phyloP scores from a whole-genome alignment of 2,888 invertebrate species.

The Trypoxylon attenuatum region DNA sequence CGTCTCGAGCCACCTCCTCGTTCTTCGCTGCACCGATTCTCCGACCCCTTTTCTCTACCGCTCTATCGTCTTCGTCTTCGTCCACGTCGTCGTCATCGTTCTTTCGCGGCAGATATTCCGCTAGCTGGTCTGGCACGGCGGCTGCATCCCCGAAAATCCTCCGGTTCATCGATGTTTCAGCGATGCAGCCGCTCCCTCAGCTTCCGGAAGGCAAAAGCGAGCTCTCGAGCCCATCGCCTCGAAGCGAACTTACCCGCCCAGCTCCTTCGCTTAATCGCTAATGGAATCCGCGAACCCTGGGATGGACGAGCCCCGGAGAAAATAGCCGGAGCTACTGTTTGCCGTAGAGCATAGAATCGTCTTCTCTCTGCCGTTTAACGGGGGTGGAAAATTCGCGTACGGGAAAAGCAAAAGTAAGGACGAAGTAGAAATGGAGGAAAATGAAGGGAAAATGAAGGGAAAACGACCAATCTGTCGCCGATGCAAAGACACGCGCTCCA shows the following conservation, averaged over 20 bases:
- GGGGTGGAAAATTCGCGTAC: no score
- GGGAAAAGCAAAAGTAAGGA: no score
- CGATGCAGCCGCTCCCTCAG: background rate
- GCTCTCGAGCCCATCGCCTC: no score
- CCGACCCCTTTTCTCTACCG: no score
- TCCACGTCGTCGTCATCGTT: slow-evolving; percentile 29
- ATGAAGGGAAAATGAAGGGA: slow-evolving; percentile 4
- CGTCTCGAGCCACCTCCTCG: slow-evolving; percentile 4
- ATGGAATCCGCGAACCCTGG: background rate
- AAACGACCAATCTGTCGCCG: background rate
- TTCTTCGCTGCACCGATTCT: background rate
- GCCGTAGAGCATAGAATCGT: background rate
- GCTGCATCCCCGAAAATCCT: slow-evolving; percentile 48
- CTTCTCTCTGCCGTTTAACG: no score
- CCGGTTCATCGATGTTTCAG: slow-evolving; percentile 65
- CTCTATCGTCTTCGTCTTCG: slow-evolving; percentile 34
- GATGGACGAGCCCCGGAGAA: background rate
- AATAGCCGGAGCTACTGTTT: no score
- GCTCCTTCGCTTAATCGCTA: background rate
- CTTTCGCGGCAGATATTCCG: background rate
- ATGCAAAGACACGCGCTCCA: background rate
- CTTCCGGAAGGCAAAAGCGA: background rate
- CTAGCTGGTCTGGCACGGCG: slow-evolving; percentile 10
- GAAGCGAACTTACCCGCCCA: no score
- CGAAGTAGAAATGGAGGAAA: no score